phyloP scores from a whole-genome alignment of 2,113 vertebrate genomes.

The Thryonomys swinderianus region DNA sequence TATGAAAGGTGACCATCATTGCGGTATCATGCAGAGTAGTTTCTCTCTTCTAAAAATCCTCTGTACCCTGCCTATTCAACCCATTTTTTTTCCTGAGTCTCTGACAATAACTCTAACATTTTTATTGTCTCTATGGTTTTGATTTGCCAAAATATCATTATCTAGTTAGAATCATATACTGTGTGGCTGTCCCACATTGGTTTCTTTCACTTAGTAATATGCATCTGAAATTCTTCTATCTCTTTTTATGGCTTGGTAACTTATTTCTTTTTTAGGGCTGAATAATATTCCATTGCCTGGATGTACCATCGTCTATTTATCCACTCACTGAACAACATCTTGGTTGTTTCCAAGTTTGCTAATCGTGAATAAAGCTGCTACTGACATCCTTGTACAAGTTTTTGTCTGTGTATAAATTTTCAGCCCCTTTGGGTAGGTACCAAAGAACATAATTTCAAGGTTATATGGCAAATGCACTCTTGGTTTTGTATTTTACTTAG shows the following conservation, averaged over 20 bases:
- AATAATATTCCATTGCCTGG: not conserved
- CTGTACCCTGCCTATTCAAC: not conserved
- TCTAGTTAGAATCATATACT: not conserved
- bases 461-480: not conserved
- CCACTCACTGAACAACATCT: not conserved
- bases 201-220: not conserved
- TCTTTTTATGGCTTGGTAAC: not conserved
- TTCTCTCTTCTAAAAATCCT: not conserved
- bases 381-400: not conserved
- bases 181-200: not conserved
- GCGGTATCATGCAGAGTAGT: accelerated
- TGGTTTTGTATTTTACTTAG: not conserved
- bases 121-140: not conserved
- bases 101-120: not conserved
- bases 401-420: not conserved
- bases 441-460: not conserved
- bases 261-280: not conserved
- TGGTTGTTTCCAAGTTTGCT: not conserved
- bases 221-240: not conserved
- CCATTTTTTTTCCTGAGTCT: too few species aligned
- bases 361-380: not conserved
- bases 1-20: too few species aligned
- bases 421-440: not conserved
- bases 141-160: not conserved
- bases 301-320: not conserved